Evolutionary conservation across 2,888 invertebrate genomes (phyloP).

Genomic region (Caenorhabditis sinica): DNA sequence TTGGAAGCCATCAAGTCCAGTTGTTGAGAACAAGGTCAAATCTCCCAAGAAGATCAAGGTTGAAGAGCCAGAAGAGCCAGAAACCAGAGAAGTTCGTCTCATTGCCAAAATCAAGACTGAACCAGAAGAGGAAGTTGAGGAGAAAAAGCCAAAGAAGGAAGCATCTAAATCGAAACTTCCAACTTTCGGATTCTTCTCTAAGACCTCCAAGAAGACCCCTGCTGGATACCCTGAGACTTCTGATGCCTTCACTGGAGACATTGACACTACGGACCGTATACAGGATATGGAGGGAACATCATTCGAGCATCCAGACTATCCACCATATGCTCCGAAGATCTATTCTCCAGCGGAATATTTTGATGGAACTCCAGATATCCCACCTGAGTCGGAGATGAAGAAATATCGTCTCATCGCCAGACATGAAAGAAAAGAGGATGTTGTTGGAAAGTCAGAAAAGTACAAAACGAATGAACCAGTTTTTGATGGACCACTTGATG

Average conservation of each 20-base stretch:
- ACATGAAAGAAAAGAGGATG: constrained; percentile 61
- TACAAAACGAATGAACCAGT: constrained; percentile 40
- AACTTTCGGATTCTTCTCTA: constrained; percentile 41
- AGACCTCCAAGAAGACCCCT: constrained; percentile 24
- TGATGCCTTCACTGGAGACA: constrained; percentile 26
- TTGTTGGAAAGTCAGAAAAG: constrained; percentile 31
- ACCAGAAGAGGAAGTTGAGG: constrained; percentile 22
- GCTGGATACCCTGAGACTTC: constrained; percentile 31
- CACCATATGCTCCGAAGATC: constrained; percentile 36
- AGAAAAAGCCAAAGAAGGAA: constrained; percentile 20
- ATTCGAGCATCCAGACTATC: constrained; percentile 35
- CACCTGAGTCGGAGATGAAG: constrained; percentile 20
- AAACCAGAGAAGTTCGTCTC: constrained; percentile 26
- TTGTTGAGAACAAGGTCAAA: constrained; percentile 35
- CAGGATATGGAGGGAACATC: constrained; percentile 21
- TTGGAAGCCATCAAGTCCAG: background rate
- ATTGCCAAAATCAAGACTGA: constrained; percentile 48
- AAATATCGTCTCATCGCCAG: constrained; percentile 53
- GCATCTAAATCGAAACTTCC: constrained; percentile 30
- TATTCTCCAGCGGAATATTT: no score
- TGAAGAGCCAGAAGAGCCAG: constrained; percentile 17
- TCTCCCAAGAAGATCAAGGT: constrained; percentile 32
- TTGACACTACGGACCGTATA: constrained; percentile 24
- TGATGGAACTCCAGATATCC: background rate
- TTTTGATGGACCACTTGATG: constrained; percentile 57